Evolutionary conservation across 2,797 vertebrate species (phyloP).

Genomic region (Tenualosa thibaudeaui): DNA sequence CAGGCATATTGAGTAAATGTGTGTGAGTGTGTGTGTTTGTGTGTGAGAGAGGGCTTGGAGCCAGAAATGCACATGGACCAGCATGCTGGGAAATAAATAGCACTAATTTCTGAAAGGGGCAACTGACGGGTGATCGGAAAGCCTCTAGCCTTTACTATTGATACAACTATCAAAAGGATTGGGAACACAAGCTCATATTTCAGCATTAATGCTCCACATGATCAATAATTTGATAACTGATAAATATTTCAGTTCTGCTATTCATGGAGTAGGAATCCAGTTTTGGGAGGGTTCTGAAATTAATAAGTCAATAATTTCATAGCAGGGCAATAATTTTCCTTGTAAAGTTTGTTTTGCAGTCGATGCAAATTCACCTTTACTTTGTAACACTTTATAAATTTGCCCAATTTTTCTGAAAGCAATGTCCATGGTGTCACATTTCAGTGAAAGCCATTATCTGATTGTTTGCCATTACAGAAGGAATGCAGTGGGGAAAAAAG

Average conservation of each 20-base stretch:
- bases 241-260: background rate
- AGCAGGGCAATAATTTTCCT: conserved; percentile 9
- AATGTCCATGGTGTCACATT: background rate
- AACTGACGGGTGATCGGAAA: background rate
- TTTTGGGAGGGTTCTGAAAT: background rate
- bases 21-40: background rate
- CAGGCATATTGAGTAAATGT: background rate
- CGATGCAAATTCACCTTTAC: background rate
- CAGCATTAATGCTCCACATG: background rate
- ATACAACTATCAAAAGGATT: background rate
- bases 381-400: background rate
- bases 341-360: background rate
- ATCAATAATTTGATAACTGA: background rate
- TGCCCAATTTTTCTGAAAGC: background rate
- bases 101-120: conserved; percentile 11
- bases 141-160: background rate
- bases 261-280: background rate
- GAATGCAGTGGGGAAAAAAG: background rate
- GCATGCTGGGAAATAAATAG: conserved; percentile 4
- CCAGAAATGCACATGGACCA: conserved; percentile 26
- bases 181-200: conserved; percentile 9
- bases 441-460: background rate
- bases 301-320: background rate
- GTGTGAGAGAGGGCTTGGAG: background rate
- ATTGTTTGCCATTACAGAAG: background rate